Evolutionary conservation across 2,888 invertebrate species (phyloP).

Genomic region (Agrotis puta): DNA sequence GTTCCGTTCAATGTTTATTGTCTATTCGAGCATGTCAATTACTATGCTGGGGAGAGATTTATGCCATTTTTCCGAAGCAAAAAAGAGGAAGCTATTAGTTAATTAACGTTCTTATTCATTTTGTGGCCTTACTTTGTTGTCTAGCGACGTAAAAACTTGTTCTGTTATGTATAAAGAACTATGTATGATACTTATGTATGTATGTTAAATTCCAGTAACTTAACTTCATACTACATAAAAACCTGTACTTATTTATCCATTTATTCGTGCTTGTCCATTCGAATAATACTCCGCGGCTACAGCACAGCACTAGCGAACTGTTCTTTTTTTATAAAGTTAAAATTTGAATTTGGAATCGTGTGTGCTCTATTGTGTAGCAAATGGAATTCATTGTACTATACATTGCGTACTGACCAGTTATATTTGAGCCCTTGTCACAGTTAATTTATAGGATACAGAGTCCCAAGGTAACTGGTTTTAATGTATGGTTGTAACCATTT

Average conservation of each 20-base stretch:
- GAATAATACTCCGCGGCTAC: conserved; percentile 51
- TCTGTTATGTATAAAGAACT: conserved; percentile 18
- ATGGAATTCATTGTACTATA: conserved; percentile 85
- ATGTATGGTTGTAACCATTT: conserved; percentile 65
- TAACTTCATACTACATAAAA: conserved; percentile 25
- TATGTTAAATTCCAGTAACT: conserved; percentile 22
- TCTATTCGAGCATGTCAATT: conserved; percentile 26
- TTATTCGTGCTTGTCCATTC: conserved; percentile 40
- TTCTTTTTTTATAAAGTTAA: conserved; percentile 80
- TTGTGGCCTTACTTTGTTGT: conserved; percentile 22
- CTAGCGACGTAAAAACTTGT: conserved; percentile 22
- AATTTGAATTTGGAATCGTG: conserved; percentile 89
- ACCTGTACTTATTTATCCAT: conserved; percentile 32
- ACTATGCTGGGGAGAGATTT: conserved; percentile 13
- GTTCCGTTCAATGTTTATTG: conserved; percentile 14
- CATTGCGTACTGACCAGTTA: conserved; percentile 77
- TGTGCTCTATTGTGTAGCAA: conserved; percentile 89
- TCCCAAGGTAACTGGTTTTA: conserved; percentile 54
- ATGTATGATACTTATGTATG: conserved; percentile 16
- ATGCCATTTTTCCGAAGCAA: conserved; percentile 27
- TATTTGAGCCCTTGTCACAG: conserved; percentile 65
- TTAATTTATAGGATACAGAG: conserved; percentile 52
- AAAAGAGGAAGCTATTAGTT: conserved; percentile 42
- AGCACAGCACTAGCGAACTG: conserved; percentile 64
- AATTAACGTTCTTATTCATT: conserved; percentile 35